Evolutionary conservation across 2,113 vertebrate genomes (phyloP), one percentile per base, ranked within the genome.

Genomic region (Onychostoma macrolepis): DNA sequence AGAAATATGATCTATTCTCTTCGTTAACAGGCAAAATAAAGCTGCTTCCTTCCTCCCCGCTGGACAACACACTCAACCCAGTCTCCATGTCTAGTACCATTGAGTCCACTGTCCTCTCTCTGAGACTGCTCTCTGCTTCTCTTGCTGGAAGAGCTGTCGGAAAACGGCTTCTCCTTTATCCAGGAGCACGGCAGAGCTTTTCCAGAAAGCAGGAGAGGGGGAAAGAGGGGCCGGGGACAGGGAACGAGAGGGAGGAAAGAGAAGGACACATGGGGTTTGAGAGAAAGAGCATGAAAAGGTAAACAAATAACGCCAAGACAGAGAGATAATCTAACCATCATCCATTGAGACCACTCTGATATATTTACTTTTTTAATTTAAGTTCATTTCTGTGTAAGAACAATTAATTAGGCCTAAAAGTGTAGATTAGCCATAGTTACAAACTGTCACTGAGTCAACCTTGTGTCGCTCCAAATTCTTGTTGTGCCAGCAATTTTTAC

Each of bases 31-130:
- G 26, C 13, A 82, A 65, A 67, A 43, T 26, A 61, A 80, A 81
- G 5, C 43, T n/a, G 28, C 41, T 30, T 21, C 24, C 26, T n/a
- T 58, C 33, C 65, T 79, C 77, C 58, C 11, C 30, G 30, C 10
- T 75, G 19, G 15, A 83, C 43, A 69, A 53, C 67, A n/a, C 61
- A 41, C 53, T 72, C 24, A 83, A 89, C 84, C 85, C 88, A 88
- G 36, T 86, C 69, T 87, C 80, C 24, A 72, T 43, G 80, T 89
- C 80, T 87, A 87, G 89, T 95, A 96, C 95, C 95, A 96, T 96
- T 94, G 94, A 94, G 92, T 96, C 95, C 94, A 93, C 92, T 87
- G 90, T 91, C 86, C 89, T 89, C 92, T 92, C 90, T 92, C 90
- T 91, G 92, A 88, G 87, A 90, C 84, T 93, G 86, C 45, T 93